Evolutionary conservation across 2,797 vertebrate genomes (phyloP).

Genomic region (Lycodopsis pacificus): DNA sequence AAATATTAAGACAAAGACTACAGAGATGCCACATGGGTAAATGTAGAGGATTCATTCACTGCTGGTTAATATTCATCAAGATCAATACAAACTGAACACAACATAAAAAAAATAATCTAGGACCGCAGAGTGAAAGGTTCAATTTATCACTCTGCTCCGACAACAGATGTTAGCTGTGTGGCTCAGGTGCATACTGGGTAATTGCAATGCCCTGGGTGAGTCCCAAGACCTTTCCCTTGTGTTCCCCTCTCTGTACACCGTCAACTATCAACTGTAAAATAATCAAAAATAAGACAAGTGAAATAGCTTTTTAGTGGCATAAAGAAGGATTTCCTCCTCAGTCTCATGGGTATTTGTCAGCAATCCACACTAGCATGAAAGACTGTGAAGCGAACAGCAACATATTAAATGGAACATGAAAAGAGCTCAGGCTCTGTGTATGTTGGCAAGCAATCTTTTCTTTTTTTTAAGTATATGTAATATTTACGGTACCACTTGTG

Average conservation of each 20-base stretch:
- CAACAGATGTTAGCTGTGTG: slow-evolving; percentile 36
- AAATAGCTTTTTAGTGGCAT: neutral
- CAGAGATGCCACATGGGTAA: neutral
- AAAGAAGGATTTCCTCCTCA: neutral
- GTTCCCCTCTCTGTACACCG: neutral
- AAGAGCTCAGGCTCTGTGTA: neutral
- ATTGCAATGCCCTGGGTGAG: slow-evolving; percentile 14
- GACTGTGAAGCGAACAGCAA: neutral
- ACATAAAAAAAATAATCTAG: neutral
- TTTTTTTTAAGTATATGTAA: neutral
- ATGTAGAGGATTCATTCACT: slow-evolving; percentile 13
- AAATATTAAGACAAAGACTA: slow-evolving; percentile 29
- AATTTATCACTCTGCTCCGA: slow-evolving; percentile 11
- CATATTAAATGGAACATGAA: neutral
- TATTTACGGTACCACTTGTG: slow-evolving; percentile 9
- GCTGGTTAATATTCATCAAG: neutral
- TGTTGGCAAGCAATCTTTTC: neutral
- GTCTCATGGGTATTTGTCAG: neutral
- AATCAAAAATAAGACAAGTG: neutral
- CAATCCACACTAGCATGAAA: slow-evolving; percentile 1
- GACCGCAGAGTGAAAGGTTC: neutral
- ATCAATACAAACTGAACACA: slow-evolving; percentile 7
- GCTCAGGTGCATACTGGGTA: slow-evolving; percentile 35
- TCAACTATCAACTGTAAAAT: slow-evolving; percentile 2
- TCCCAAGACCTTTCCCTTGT: slow-evolving; percentile 4